Base-by-base conservation (phyloP, 2,113 vertebrate species). In the Varanus komodoensis region DNA sequence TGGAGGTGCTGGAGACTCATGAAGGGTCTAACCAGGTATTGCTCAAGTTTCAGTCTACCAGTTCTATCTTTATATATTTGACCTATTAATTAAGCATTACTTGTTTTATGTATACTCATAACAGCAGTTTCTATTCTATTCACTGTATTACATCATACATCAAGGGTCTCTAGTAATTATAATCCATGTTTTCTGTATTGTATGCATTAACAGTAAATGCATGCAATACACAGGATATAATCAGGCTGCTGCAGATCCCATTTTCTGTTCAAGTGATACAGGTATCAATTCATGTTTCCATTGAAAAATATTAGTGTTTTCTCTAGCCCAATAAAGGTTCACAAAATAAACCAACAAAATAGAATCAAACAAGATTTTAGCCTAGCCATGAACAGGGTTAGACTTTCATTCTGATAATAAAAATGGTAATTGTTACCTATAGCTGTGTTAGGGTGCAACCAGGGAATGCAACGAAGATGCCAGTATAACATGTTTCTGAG, bases 391-490 rank as follows among this genome's bases (percentile, higher is more conserved):
- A 79, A 88, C 89, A 95, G 88, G 82, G 90, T 50, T 8, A 64
- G 15, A 54, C 61, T 87, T 1, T 75, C 4, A 64, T 8, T n/a
- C 29, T 32, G 27, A 80, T 80, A 74, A 38, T 57, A 73, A 75
- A 75, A 8, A 6, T 1, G 4, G 29, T 69, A 4, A 78, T 90
- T 90, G 87, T 85, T 85, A 88, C 86, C 34, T 80, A 92, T 90
- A 91, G 93, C 93, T 93, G 93, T 89, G 80, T 82, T 81, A 64
- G 92, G 93, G 84, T 86, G 79, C 6, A 29, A 92, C 73, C 0
- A 1, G 87, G 84, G 50, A 78, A 87, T 79, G 89, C 93, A 91
- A 84, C 88, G 87, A 38, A 90, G 29, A 90, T 74, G 74, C 95
- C 57, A 92, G 89, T 81, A 90, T 71, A 92, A 44, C 0, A 0